phyloP scores from a whole-genome alignment of 1,140 invertebrate genomes.

The Magallana gigas region DNA sequence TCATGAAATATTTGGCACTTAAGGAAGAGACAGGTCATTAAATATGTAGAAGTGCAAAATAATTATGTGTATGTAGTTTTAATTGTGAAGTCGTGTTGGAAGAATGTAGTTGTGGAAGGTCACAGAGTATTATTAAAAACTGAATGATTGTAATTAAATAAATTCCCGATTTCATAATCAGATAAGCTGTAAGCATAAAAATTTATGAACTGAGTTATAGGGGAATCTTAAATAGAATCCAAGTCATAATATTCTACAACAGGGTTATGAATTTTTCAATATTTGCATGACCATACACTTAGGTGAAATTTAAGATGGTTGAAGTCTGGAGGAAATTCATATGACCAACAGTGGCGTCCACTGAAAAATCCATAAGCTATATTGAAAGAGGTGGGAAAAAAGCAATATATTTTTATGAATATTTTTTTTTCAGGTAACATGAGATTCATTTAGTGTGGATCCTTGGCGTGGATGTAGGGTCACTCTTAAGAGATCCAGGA shows the following conservation, averaged over 20 bases:
- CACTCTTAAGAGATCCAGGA: background rate
- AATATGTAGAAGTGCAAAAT: too few species aligned
- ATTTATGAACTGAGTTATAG: slow-evolving; percentile 1
- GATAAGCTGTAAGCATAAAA: background rate
- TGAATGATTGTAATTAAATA: too few species aligned
- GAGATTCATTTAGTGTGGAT: background rate
- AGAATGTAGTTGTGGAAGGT: too few species aligned
- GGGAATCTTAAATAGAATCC: background rate
- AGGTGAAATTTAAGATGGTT: slow-evolving; percentile 9
- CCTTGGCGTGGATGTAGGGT: background rate
- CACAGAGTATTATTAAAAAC: too few species aligned
- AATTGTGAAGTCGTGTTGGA: too few species aligned
- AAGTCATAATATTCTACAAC: slow-evolving; percentile 5
- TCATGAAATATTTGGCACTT: too few species aligned
- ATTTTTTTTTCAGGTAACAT: slow-evolving; percentile 20
- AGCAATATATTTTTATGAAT: slow-evolving; percentile 24
- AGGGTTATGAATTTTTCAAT: slow-evolving; percentile 21
- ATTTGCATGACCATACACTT: slow-evolving; percentile 16
- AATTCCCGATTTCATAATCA: background rate
- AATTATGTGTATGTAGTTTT: too few species aligned
- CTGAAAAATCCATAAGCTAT: background rate
- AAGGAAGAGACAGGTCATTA: too few species aligned
- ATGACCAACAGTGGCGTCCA: background rate
- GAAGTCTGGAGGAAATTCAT: background rate
- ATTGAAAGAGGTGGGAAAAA: background rate